Evolutionary conservation across 2,888 invertebrate species (phyloP).

Genomic region (Caenorhabditis panamensis): DNA sequence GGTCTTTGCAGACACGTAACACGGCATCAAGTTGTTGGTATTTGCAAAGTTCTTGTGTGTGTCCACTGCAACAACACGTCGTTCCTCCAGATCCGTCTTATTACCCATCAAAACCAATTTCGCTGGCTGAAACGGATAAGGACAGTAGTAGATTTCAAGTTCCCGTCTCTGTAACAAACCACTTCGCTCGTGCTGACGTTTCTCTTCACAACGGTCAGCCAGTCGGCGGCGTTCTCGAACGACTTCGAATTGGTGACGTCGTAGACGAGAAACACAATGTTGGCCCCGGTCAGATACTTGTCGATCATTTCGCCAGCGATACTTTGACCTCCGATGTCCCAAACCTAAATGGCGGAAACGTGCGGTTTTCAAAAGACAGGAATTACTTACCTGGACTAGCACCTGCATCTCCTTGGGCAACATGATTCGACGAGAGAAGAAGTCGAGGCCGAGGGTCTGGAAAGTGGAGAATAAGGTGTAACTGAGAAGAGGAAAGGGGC

Average conservation of each 20-base stretch:
- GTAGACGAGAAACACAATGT: conserved; percentile 88
- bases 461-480: conserved; percentile 39
- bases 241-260: conserved; percentile 89
- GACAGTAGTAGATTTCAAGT: no score
- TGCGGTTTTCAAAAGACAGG: neutral
- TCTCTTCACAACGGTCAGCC: conserved; percentile 85
- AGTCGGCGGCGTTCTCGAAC: conserved; percentile 88
- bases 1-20: conserved; percentile 84
- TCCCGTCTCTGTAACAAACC: conserved; percentile 53
- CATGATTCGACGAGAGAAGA: conserved; percentile 86
- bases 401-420: conserved; percentile 83
- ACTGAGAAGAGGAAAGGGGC: neutral
- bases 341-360: conserved; percentile 84
- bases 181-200: conserved; percentile 75
- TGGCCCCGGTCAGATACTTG: conserved; percentile 83
- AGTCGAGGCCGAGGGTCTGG: conserved; percentile 87
- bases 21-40: conserved; percentile 82
- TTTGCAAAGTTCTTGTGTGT: conserved; percentile 82
- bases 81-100: conserved; percentile 84
- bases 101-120: conserved; percentile 83
- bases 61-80: conserved; percentile 83
- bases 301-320: conserved; percentile 88
- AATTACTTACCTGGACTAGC: conserved; percentile 71
- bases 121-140: conserved; percentile 81
- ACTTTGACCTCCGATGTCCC: conserved; percentile 90